Evolutionary conservation across 2,113 vertebrate species (phyloP), one percentile per base, ranked within the genome.

Genomic region (Connochaetes taurinus): DNA sequence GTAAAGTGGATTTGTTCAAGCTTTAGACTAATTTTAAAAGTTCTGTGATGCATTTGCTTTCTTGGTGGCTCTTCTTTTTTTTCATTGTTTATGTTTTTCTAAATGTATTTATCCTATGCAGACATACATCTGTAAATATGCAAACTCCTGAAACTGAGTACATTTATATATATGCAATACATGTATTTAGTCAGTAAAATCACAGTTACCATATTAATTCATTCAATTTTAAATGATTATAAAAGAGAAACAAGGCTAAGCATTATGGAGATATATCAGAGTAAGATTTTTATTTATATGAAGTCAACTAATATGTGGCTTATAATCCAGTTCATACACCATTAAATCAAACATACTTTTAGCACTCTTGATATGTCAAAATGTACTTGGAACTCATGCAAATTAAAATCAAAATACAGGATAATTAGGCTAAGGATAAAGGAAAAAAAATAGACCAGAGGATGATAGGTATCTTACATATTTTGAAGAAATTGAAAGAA

Each of bases 401-500:
- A 76, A 78, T 67, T 47, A 86, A 90, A 92, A n/a, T 0, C 2
- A 57, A 19, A 89, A 55, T 8, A 31, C 52, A 17, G 29, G 45
- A 52, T 91, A 3, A 52, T 83, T 87, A 90, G 6, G 31, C 0
- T 7, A 36, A 15, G n/a, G 17, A 2, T 36, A 31, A 31, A 94
- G 10, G 25, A 1, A 57, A 81, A 85, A 60, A 53, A 36, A 27
- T 6, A 78, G 15, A 43, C 6, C 40, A 7, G 31, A 91, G 19
- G 3, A 0, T 19, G 3, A 29, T 4, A 71, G 4, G 1, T 17
- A 78, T 13, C 31, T 53, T 50, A 29, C 4, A 0, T 91, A 50
- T 12, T 85, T 83, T 82, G 45, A 43, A 83, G 47, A 57, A 97
- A 36, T 16, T 31, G 5, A 90, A 87, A 81, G 1, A 92, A 36